Percentiles rank a stretch among this genome's conserved stretches.
Conservation (phyloP, 2,888 invertebrate species). For the Odiellus spinosus region DNA sequence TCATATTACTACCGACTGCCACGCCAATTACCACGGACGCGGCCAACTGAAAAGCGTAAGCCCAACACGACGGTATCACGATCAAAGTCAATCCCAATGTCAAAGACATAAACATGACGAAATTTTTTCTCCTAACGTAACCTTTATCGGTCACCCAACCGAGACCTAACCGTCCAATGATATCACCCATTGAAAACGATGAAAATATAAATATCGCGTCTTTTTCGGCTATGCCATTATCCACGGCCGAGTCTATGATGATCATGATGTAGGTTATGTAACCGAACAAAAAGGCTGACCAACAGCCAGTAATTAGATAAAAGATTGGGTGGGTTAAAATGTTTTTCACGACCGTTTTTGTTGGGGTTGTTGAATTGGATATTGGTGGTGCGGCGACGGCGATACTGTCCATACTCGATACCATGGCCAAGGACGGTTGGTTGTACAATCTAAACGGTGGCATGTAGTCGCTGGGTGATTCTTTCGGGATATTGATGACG, state of each 20-base stretch:
- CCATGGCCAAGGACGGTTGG: too few species aligned
- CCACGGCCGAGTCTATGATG: constrained; percentile 17
- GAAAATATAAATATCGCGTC: constrained; percentile 14
- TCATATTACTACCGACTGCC: constrained; percentile 9
- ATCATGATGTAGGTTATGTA: constrained; percentile 16
- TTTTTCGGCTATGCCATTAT: constrained; percentile 15
- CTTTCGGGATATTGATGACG: too few species aligned
- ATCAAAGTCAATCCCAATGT: constrained; percentile 6
- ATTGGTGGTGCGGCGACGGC: too few species aligned
- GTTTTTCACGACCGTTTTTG: neutral
- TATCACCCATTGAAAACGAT: constrained; percentile 16
- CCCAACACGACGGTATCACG: constrained; percentile 7
- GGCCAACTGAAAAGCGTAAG: constrained; percentile 1
- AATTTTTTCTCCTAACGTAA: constrained; percentile 7
- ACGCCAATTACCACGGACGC: constrained; percentile 9
- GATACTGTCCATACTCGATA: too few species aligned
- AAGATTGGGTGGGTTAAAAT: constrained; percentile 9
- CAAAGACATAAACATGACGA: constrained; percentile 7
- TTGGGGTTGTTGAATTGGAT: too few species aligned
- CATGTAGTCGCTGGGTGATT: too few species aligned
- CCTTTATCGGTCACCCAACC: constrained; percentile 16
- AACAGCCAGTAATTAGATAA: constrained; percentile 6
- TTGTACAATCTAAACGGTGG: too few species aligned
- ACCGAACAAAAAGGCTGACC: constrained; percentile 7
- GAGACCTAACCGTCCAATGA: constrained; percentile 15